Evolutionary conservation across 92 coral and sea anemone genomes (phyloP).

Genomic region (Scolanthus callimorphus): DNA sequence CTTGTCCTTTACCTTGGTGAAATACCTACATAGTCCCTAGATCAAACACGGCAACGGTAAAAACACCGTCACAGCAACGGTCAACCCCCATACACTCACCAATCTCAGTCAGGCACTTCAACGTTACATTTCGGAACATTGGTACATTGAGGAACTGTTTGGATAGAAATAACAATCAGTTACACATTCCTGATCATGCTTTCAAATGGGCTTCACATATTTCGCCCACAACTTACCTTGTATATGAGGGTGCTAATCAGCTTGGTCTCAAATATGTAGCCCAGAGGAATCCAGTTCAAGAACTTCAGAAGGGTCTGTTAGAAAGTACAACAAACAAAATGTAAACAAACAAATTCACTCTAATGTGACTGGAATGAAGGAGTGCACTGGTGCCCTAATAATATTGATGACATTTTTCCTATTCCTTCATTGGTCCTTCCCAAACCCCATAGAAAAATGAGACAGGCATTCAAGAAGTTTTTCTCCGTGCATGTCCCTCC

Average conservation of each 20-base stretch:
- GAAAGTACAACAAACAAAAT: too few species aligned
- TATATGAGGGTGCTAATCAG: constrained; percentile 89
- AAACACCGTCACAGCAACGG: too few species aligned
- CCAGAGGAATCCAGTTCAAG: constrained; percentile 99
- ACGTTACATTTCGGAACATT: constrained; percentile 93
- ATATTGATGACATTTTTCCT: too few species aligned
- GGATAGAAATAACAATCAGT: not conserved
- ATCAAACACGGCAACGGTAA: not conserved
- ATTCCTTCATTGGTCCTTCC: too few species aligned
- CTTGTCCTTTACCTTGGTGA: not conserved
- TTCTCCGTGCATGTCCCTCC: too few species aligned
- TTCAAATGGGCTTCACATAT: not conserved
- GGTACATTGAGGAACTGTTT: constrained; percentile 95
- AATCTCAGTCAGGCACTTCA: constrained; percentile 96
- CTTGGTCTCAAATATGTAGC: constrained; percentile 97
- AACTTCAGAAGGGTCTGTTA: constrained; percentile 81
- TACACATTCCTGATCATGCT: not conserved
- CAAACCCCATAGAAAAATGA: too few species aligned
- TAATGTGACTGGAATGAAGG: too few species aligned
- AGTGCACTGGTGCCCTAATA: too few species aligned
- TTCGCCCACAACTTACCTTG: constrained; percentile 55
- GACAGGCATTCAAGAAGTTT: too few species aligned
- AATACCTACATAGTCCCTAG: not conserved
- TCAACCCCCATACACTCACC: constrained; percentile 56
- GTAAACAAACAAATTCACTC: too few species aligned